Conservation (phyloP, 2,888 invertebrate genomes). For the Ophion costatus region DNA sequence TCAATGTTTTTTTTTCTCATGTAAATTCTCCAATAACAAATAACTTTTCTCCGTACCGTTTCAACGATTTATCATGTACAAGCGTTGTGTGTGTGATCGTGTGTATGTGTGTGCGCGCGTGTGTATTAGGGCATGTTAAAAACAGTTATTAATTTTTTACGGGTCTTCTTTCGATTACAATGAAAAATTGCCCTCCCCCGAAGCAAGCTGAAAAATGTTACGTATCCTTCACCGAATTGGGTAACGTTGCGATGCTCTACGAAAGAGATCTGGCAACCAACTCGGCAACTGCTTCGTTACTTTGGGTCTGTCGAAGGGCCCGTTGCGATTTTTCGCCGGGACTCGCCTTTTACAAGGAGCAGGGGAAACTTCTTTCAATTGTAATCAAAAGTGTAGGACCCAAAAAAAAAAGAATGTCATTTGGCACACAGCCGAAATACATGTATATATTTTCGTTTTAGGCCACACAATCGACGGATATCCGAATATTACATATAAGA, state of each 20-base stretch:
- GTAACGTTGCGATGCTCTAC: too few species aligned
- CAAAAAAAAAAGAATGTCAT: not conserved
- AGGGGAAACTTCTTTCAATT: not conserved
- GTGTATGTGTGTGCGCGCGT: too few species aligned
- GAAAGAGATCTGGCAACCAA: too few species aligned
- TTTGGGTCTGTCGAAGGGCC: too few species aligned
- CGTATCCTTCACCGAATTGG: too few species aligned
- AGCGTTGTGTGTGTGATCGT: constrained; percentile 4
- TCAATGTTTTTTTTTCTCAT: constrained; percentile 25
- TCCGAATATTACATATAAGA: constrained; percentile 56
- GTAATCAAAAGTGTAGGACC: not conserved
- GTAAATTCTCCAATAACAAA: constrained; percentile 53
- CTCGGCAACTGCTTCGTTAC: too few species aligned
- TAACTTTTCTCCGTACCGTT: constrained; percentile 56
- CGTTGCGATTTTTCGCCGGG: not conserved
- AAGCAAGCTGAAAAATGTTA: too few species aligned
- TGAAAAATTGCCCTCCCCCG: too few species aligned
- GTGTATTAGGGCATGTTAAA: not conserved
- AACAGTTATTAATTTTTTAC: too few species aligned
- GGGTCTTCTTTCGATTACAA: too few species aligned
- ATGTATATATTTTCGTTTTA: constrained; percentile 50
- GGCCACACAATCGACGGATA: constrained; percentile 65
- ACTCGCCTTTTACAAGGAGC: not conserved
- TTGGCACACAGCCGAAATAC: not conserved
- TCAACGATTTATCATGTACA: constrained; percentile 49